Evolutionary conservation across 2,888 invertebrate species (phyloP).

Genomic region (Drosophila formosana): DNA sequence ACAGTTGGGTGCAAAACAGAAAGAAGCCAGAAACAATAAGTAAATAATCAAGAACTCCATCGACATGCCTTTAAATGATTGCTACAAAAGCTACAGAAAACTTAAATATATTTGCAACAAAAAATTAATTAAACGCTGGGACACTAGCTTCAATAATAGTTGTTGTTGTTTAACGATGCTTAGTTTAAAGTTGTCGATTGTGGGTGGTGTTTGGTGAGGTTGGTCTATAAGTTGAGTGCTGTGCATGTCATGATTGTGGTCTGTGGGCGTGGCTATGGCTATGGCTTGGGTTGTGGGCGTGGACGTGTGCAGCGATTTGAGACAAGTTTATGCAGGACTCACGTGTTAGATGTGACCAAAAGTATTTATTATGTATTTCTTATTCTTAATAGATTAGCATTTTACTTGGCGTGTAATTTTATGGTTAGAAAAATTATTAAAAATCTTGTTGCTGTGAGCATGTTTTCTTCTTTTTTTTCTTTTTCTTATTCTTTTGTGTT

Average conservation of each 20-base stretch:
- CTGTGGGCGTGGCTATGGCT: constrained; percentile 34
- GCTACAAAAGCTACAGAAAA: constrained; percentile 6
- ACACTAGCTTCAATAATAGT: constrained; percentile 9
- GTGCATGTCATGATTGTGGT: constrained; percentile 73
- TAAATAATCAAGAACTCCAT: constrained; percentile 7
- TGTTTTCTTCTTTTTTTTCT: constrained; percentile 18
- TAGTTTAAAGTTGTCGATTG: constrained; percentile 26
- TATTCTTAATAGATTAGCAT: constrained; percentile 48
- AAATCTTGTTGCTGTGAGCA: constrained; percentile 53
- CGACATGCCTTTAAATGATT: constrained; percentile 36
- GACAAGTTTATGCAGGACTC: constrained; percentile 77
- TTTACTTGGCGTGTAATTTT: constrained; percentile 57
- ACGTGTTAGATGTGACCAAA: constrained; percentile 77
- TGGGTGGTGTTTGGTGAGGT: constrained; percentile 10
- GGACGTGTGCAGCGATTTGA: constrained; percentile 73
- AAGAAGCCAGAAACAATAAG: constrained; percentile 69
- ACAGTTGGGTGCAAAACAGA: constrained; percentile 60
- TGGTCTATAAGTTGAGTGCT: constrained; percentile 36
- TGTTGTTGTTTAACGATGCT: constrained; percentile 26
- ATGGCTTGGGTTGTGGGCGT: constrained; percentile 18
- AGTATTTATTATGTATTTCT: constrained; percentile 52
- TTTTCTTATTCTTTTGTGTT: constrained; percentile 23
- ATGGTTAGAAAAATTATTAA: constrained; percentile 63
- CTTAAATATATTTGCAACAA: constrained; percentile 7
- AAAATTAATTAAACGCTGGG: neutral